Evolutionary conservation across 64 coral and sea anemone genomes (phyloP).

Genomic region (Porites lutea): DNA sequence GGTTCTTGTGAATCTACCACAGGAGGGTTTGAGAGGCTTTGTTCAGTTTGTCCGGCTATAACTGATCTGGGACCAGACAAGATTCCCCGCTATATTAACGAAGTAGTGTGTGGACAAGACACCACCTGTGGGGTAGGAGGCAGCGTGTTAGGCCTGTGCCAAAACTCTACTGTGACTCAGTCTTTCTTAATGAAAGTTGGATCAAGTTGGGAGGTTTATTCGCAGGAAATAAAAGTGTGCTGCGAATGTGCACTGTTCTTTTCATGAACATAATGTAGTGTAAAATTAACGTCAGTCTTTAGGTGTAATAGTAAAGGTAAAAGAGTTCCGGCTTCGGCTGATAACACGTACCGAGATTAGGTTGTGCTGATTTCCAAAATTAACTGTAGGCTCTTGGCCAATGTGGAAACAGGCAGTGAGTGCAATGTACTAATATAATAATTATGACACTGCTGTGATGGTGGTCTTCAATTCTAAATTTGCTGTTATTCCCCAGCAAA

Average conservation of each 20-base stretch:
- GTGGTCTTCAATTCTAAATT: no score
- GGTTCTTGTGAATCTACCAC: neutral
- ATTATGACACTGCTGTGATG: no score
- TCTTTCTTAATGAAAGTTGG: neutral
- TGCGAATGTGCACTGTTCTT: constrained; percentile 20
- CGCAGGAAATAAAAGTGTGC: constrained; percentile 33
- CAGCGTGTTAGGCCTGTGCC: neutral
- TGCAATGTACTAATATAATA: no score
- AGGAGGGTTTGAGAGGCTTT: constrained; percentile 7
- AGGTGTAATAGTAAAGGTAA: no score
- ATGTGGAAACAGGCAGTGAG: neutral
- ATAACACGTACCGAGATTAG: no score
- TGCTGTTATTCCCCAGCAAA: no score
- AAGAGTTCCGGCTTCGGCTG: no score
- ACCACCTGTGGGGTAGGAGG: neutral
- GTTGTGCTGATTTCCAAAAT: no score
- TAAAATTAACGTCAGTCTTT: no score
- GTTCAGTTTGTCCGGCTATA: constrained; percentile 22
- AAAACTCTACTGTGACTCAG: constrained; percentile 8
- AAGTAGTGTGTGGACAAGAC: constrained; percentile 19
- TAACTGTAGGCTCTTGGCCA: no score
- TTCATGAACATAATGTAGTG: neutral
- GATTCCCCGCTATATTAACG: constrained; percentile 50
- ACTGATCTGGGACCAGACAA: constrained; percentile 52
- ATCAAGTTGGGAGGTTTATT: neutral